phyloP scores from a whole-genome alignment of 2,888 invertebrate genomes.

The Epinotia brunnichana region DNA sequence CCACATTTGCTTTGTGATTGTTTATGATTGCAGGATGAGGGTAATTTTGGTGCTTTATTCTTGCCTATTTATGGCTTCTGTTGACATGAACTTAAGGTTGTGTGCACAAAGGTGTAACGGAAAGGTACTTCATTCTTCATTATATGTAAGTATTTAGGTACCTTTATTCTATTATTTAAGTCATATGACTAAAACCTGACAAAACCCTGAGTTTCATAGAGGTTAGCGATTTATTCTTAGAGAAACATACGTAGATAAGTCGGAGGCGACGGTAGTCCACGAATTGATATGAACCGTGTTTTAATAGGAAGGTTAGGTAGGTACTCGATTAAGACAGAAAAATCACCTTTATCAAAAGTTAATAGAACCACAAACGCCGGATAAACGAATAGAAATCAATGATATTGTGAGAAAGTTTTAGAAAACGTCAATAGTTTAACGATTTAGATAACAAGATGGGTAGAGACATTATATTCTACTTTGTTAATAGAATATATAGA shows the following conservation, averaged over 20 bases:
- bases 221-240: not conserved
- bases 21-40: conserved; percentile 52
- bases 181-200: not conserved
- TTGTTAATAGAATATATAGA: too few relatives aligned
- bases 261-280: too few relatives aligned
- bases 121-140: too few relatives aligned
- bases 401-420: too few relatives aligned
- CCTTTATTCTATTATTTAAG: too few relatives aligned
- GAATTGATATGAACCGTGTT: too few relatives aligned
- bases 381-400: too few relatives aligned
- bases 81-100: conserved; percentile 40
- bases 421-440: not conserved
- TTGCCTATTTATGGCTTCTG: conserved; percentile 47
- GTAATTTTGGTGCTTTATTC: conserved; percentile 51
- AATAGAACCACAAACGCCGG: too few relatives aligned
- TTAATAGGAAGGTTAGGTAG: too few relatives aligned
- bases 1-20: conserved; percentile 28
- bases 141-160: conserved; percentile 23
- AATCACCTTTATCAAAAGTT: too few relatives aligned
- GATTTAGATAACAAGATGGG: not conserved
- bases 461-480: not conserved
- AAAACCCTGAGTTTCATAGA: not conserved
- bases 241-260: too few relatives aligned
- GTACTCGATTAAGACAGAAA: too few relatives aligned
- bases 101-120: conserved; percentile 27